Evolutionary conservation across 2,113 vertebrate species (phyloP), one percentile per base, ranked within the genome.

Genomic region (Thermophis baileyi): DNA sequence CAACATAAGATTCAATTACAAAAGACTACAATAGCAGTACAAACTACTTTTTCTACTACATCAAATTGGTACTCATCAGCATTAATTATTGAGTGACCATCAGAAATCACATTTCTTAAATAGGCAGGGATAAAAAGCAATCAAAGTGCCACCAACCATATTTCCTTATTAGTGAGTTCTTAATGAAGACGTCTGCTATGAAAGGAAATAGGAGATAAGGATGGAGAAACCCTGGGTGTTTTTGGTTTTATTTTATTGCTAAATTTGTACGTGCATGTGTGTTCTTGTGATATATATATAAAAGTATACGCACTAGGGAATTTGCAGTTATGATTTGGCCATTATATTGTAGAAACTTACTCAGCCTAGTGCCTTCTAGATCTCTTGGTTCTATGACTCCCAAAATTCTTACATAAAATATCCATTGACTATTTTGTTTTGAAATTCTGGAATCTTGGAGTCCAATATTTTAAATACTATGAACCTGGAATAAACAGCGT

Each of bases 1-100:
- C 95, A 95, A 96, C 95, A 96, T 94, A 97, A 96, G 96, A 97
- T 96, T 96, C 96, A 97, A 97, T 97, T 97, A 97, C 97, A 97
- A 97, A 97, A 96, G 96, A 97, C 96, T 96, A 97, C 95, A 96
- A 96, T 95, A 96, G 90, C 95, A 97, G 96, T 95, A 95, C 95
- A 96, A 96, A 96, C 96, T 95, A 96, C 95, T 96, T 91, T 95
- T 96, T 94, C 90, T 97, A 96, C 96, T 96, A 96, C 95, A 95
- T 96, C 95, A 95, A 97, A 97, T 97, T 96, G 95, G 95, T 95
- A 94, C 94, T 96, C 96, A 91, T 94, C 96, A 96, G 96, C 94
- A 97, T 97, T 97, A 97, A 96, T 96, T 96, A 97, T 97, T 96
- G 96, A 97, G 94, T 95, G 95, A 95, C 94, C 94, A 94, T 92